Conservation (phyloP, 2,113 vertebrate species). For the Argyrosomus japonicus region DNA sequence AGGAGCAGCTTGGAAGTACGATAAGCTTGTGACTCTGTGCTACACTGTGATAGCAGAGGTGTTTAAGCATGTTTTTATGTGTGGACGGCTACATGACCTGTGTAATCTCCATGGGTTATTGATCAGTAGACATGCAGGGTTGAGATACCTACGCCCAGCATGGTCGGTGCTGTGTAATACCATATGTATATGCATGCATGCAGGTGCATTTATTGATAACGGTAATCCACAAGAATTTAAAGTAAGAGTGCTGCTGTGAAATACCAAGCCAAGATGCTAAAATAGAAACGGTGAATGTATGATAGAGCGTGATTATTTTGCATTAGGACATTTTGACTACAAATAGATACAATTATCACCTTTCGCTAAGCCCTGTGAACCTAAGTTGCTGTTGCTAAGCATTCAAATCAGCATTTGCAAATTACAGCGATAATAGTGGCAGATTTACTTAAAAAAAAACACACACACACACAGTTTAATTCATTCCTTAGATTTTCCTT, state of each 20-base stretch:
- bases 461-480: too few species aligned
- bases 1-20: not conserved
- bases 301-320: not conserved
- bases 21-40: constrained; percentile 33
- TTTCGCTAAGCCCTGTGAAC: not conserved
- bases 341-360: not conserved
- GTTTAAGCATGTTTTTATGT: not conserved
- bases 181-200: constrained; percentile 27
- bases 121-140: constrained; percentile 18
- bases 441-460: not conserved
- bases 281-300: not conserved
- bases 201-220: constrained; percentile 40
- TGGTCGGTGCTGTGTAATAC: not conserved
- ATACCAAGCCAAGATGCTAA: constrained; percentile 33
- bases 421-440: not conserved
- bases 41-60: not conserved
- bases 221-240: constrained; percentile 37
- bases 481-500: too few species aligned
- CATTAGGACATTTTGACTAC: not conserved
- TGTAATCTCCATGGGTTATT: constrained; percentile 18
- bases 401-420: not conserved
- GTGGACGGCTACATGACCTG: not conserved
- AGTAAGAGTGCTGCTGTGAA: constrained; percentile 14
- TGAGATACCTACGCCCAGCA: not conserved
- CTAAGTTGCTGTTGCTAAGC: not conserved